phyloP scores from a whole-genome alignment of 1,140 invertebrate species.

The Tigriopus japonicus region DNA sequence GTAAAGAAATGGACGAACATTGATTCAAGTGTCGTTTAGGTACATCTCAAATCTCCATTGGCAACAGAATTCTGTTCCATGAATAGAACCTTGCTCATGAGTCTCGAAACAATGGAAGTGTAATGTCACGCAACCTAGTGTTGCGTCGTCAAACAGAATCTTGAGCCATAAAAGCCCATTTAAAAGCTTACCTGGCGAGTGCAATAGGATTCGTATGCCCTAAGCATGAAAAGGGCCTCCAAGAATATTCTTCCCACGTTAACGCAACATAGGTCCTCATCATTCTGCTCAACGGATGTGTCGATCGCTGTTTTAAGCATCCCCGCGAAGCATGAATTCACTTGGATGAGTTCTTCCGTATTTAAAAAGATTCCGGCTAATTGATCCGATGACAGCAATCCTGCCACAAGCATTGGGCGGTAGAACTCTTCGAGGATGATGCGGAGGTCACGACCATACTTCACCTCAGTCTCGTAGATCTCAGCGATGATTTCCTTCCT shows the following conservation, averaged over 20 bases:
- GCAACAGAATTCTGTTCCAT: too few species aligned
- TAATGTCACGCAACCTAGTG: too few species aligned
- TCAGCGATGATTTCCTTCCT: conserved; percentile 84
- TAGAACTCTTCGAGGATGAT: conserved; percentile 87
- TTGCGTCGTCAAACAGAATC: neutral
- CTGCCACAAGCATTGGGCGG: conserved; percentile 64
- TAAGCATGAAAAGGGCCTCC: conserved; percentile 71
- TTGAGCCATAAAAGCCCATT: neutral
- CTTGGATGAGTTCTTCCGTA: conserved; percentile 70
- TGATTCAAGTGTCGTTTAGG: too few species aligned
- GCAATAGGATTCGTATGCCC: conserved; percentile 86
- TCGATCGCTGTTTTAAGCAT: conserved; percentile 69
- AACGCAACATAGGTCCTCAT: conserved; percentile 65
- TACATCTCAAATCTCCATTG: too few species aligned
- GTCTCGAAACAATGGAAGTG: too few species aligned
- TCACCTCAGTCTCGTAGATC: conserved; percentile 88
- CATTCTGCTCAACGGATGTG: conserved; percentile 50
- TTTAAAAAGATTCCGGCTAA: conserved; percentile 74
- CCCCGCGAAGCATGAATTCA: conserved; percentile 64
- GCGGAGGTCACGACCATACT: conserved; percentile 74
- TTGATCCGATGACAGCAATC: conserved; percentile 35
- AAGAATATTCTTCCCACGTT: conserved; percentile 78
- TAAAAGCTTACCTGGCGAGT: conserved; percentile 35
- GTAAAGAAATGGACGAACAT: conserved; percentile 21
- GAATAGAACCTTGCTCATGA: too few species aligned